Evolutionary conservation across 2,113 vertebrate genomes (phyloP).

Genomic region (Grus americana): DNA sequence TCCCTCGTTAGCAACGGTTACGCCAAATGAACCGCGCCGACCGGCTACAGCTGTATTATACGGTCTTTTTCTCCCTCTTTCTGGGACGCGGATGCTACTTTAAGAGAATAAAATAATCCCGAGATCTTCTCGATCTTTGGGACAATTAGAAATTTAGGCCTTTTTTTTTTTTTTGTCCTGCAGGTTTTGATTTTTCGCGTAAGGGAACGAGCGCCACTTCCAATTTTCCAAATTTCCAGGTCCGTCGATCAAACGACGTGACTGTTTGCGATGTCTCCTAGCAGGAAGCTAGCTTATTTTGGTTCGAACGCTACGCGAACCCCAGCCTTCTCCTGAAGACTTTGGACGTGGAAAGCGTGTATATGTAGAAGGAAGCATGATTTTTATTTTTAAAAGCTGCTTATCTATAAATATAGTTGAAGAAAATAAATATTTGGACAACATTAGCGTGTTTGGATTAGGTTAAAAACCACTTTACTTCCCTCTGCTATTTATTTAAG

Average conservation of each 20-base stretch:
- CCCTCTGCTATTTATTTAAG: neutral
- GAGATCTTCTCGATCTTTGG: neutral
- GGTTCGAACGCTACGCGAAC: neutral
- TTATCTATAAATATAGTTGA: neutral
- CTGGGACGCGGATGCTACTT: accelerated
- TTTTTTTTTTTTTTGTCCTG: neutral
- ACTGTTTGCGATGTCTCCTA: neutral
- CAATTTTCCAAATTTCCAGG: neutral
- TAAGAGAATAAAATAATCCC: neutral
- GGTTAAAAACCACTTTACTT: neutral
- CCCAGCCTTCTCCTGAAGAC: neutral
- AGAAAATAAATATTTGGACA: slow-evolving; percentile 16
- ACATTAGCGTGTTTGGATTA: neutral
- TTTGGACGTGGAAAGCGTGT: accelerated
- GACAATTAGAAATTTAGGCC: accelerated
- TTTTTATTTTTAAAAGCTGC: slow-evolving; percentile 2
- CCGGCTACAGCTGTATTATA: accelerated
- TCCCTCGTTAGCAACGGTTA: neutral
- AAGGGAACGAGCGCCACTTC: neutral
- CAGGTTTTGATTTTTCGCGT: neutral
- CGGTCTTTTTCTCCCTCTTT: neutral
- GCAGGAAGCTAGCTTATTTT: neutral
- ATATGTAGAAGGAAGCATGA: neutral
- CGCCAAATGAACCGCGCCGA: accelerated
- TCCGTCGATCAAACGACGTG: accelerated